Base-by-base conservation (phyloP, 1,140 invertebrate species). In the Drosophila biarmipes region DNA sequence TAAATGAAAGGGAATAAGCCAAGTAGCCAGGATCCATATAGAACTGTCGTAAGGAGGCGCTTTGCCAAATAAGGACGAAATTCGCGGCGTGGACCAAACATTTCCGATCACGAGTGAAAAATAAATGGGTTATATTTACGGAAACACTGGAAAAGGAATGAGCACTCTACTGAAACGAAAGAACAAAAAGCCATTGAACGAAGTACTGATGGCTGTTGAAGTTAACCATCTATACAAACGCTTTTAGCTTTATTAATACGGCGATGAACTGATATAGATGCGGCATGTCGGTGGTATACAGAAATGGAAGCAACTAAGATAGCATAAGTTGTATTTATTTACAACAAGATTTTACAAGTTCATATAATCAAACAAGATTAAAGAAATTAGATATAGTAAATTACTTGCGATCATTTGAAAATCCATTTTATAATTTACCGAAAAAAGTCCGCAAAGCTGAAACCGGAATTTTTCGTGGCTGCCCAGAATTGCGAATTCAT, bases 1-100 rank as follows among this genome's bases (percentile, higher is more conserved):
- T 58, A 80, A 12, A 35, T 46, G 31, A 73, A 86, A 1, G 77
- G 80, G 27, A 85, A 56, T 21, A 85, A 12, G 0, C 80, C 81
- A n/a, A 85, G 45, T 7, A 45, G 15, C 56, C 66, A 63, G 6
- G 80, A 84, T 0, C n/a, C 12, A 15, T 64, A 73, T 1, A 79
- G 37, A 19, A 38, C 21, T 2, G 37, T 34, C 31, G 43, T 66
- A 0, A 84, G n/a, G 17, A 57, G 56, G 2, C 75, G 38, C 27
- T 34, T 14, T 35, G 37, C 61, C 11, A 78, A 43, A 21, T 48
- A 62, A 21, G 42, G 59, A 6, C 53, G 48, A 21, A 54, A 62
- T 14, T 53, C 40, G 48, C 51, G 58, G 17, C 31, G 42, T 40
- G 46, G 14, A 34, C 38, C 56, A 56, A 57, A 71, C 78, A 80